Percentiles rank a stretch among this genome's conserved stretches.
Conservation (phyloP, 2,797 vertebrate genomes). For the Sebastes kiyomatsui region DNA sequence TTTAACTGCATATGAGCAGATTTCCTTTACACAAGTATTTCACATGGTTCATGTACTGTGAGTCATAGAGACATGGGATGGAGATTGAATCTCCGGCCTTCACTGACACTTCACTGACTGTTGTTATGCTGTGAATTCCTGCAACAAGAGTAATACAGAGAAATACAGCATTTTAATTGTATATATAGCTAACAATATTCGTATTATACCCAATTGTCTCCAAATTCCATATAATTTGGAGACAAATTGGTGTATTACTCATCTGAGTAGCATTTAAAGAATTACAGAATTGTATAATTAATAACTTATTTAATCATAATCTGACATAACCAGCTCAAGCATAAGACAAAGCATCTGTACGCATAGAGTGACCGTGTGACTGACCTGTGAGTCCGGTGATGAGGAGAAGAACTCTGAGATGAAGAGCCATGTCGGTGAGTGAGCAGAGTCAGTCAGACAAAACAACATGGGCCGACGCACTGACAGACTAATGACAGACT, state of each 20-base stretch:
- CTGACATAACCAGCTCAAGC: background rate
- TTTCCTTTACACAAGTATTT: constrained; percentile 56
- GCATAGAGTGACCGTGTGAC: background rate
- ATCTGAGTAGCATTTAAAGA: background rate
- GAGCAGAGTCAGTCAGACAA: background rate
- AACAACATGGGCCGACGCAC: rapidly evolving
- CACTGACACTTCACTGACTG: constrained; percentile 21
- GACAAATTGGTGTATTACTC: background rate
- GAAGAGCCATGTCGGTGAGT: background rate
- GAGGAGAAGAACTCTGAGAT: constrained; percentile 16
- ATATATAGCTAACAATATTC: background rate
- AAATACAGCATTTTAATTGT: background rate
- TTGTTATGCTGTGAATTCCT: constrained; percentile 33
- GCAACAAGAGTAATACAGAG: background rate
- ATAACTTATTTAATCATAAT: background rate
- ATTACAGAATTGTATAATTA: background rate
- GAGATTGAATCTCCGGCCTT: constrained; percentile 23
- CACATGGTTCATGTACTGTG: background rate
- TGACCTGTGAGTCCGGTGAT: constrained; percentile 45
- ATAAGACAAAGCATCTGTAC: too few species aligned
- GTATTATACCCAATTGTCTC: background rate
- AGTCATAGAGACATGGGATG: constrained; percentile 45
- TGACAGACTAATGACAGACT: background rate
- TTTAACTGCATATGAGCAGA: background rate
- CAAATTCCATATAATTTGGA: background rate